Percentiles rank a stretch among this genome's conserved stretches.
phyloP scores from a whole-genome alignment of 2,113 vertebrate species.

The Vombatus ursinus region DNA sequence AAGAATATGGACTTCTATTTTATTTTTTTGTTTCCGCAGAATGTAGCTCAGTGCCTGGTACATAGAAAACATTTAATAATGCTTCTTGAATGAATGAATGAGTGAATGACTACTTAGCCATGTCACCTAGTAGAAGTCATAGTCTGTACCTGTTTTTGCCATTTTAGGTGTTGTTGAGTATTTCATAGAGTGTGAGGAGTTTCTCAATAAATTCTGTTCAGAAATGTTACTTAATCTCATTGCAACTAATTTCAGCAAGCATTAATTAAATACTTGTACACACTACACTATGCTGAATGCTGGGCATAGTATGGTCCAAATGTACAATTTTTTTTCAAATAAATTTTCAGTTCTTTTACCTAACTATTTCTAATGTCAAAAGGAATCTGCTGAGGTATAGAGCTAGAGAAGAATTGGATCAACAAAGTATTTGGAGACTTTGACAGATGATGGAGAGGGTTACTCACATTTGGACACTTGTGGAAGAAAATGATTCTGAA shows the following conservation, averaged over 20 bases:
- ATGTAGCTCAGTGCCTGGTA: not conserved
- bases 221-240: not conserved
- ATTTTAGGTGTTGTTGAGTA: not conserved
- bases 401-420: constrained; percentile 35
- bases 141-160: not conserved
- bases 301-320: not conserved
- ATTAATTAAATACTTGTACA: not conserved
- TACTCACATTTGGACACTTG: constrained; percentile 43
- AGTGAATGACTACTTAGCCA: not conserved
- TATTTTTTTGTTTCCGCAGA: not conserved
- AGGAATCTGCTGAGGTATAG: not conserved
- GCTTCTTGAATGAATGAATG: not conserved
- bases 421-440: constrained; percentile 13
- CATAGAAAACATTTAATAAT: not conserved
- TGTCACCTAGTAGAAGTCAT: not conserved
- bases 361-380: constrained; percentile 9
- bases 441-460: constrained; percentile 53
- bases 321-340: not conserved
- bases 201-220: constrained; percentile 12
- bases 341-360: constrained; percentile 30
- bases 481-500: constrained; percentile 47
- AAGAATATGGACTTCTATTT: not conserved
- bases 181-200: constrained; percentile 28
- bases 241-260: not conserved
- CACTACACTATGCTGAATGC: not conserved